phyloP scores from a whole-genome alignment of 2,797 vertebrate genomes.

The Trachurus trachurus region DNA sequence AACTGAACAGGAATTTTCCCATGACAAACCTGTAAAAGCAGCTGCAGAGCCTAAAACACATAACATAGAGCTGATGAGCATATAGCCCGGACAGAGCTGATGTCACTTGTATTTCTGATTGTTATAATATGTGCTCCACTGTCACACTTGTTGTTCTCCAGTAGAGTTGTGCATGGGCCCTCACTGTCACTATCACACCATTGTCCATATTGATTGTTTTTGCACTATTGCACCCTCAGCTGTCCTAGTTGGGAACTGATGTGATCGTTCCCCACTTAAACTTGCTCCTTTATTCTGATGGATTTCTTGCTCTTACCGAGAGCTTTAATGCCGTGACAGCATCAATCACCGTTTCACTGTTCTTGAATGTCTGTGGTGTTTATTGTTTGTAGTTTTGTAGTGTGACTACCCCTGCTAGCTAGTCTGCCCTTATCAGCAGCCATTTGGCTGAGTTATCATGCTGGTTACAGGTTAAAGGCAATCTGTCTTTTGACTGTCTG shows the following conservation, averaged over 20 bases:
- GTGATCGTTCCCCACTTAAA: not conserved
- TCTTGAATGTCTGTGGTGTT: not conserved
- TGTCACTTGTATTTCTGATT: not conserved
- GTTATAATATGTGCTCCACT: not conserved
- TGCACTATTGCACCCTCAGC: slow-evolving; percentile 11
- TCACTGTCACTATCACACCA: not conserved
- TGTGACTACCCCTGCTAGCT: not conserved
- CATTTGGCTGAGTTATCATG: not conserved
- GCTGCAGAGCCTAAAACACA: not conserved
- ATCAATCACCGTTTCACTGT: not conserved
- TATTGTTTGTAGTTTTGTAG: not conserved
- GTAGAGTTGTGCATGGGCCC: not conserved
- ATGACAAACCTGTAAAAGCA: not conserved
- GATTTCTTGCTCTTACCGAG: not conserved
- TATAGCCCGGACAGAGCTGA: not conserved
- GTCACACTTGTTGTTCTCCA: not conserved
- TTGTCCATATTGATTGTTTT: not conserved
- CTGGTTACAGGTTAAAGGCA: not conserved
- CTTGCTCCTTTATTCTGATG: not conserved
- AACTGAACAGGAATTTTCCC: not conserved
- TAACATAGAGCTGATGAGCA: not conserved
- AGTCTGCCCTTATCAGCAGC: not conserved
- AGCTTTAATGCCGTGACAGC: not conserved
- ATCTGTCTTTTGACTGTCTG: not conserved
- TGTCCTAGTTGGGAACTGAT: slow-evolving; percentile 11